Evolutionary conservation across 2,888 invertebrate genomes (phyloP).

Genomic region (Trilocha varians): DNA sequence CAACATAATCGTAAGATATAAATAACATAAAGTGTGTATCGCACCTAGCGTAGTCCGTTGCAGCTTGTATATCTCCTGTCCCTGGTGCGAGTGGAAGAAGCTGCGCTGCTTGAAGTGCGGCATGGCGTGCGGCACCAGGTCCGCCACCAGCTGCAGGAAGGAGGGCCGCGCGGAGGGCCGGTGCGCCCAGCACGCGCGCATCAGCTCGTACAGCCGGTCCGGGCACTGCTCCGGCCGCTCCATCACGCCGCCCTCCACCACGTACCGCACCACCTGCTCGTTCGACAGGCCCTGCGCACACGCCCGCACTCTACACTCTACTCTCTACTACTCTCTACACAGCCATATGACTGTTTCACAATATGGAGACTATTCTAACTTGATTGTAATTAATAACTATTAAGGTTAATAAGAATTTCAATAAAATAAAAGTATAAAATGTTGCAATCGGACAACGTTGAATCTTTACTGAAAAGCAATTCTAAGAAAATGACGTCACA

Average conservation of each 20-base stretch:
- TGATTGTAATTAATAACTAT: too few species aligned
- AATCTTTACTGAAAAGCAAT: too few species aligned
- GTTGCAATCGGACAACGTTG: too few species aligned
- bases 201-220: conserved; percentile 89
- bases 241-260: conserved; percentile 94
- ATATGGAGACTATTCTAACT: too few species aligned
- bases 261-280: conserved; percentile 92
- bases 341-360: too few species aligned
- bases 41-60: conserved; percentile 43
- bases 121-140: conserved; percentile 78
- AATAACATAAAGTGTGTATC: too few species aligned
- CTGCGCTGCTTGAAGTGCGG: conserved; percentile 71
- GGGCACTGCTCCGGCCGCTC: conserved; percentile 97
- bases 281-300: conserved; percentile 83
- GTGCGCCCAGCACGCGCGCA: conserved; percentile 95
- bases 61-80: conserved; percentile 69
- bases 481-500: too few species aligned
- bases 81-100: conserved; percentile 78
- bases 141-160: conserved; percentile 87
- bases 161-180: conserved; percentile 84
- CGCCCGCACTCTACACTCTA: neutral
- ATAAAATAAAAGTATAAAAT: too few species aligned
- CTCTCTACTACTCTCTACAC: neutral
- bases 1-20: too few species aligned
- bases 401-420: too few species aligned